A percentile compares a stretch with the other conserved stretches of the same genome.
Evolutionary conservation across 2,113 vertebrate species (phyloP).

Genomic region (Petrocephalus microphthalmus): DNA sequence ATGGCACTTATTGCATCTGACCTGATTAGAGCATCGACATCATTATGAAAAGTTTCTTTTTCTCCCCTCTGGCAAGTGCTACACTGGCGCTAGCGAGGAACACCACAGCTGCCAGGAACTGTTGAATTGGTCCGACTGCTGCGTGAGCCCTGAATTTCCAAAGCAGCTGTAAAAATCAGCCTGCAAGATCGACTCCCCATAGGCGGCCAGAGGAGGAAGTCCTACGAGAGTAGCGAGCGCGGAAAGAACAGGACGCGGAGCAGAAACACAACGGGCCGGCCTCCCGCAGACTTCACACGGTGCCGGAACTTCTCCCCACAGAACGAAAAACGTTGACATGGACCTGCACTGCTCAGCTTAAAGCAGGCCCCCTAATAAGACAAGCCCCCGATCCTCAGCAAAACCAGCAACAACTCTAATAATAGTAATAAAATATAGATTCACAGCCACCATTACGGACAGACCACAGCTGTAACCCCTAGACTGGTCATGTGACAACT

Average conservation of each 20-base stretch:
- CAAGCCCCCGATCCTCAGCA: background rate
- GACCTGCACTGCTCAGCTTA: background rate
- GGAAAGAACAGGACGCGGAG: background rate
- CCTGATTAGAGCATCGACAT: background rate
- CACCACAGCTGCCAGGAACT: constrained; percentile 19
- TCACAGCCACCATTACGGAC: background rate
- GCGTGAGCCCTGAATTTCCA: background rate
- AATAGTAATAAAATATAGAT: background rate
- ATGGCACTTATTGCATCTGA: background rate
- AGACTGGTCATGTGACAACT: background rate
- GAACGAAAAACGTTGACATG: background rate
- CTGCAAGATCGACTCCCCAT: background rate
- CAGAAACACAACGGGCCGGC: background rate
- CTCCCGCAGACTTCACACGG: background rate
- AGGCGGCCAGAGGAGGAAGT: background rate
- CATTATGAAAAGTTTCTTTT: background rate
- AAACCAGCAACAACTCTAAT: background rate
- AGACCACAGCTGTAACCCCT: background rate
- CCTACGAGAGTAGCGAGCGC: background rate
- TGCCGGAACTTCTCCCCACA: background rate
- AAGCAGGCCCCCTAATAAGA: background rate
- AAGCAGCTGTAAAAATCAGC: constrained; percentile 20
- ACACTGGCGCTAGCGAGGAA: constrained; percentile 7
- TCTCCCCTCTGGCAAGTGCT: background rate
- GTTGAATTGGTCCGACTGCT: background rate